Evolutionary conservation across 2,113 vertebrate genomes (phyloP), one percentile per base, ranked within the genome.

Genomic region (Maccullochella peelii): DNA sequence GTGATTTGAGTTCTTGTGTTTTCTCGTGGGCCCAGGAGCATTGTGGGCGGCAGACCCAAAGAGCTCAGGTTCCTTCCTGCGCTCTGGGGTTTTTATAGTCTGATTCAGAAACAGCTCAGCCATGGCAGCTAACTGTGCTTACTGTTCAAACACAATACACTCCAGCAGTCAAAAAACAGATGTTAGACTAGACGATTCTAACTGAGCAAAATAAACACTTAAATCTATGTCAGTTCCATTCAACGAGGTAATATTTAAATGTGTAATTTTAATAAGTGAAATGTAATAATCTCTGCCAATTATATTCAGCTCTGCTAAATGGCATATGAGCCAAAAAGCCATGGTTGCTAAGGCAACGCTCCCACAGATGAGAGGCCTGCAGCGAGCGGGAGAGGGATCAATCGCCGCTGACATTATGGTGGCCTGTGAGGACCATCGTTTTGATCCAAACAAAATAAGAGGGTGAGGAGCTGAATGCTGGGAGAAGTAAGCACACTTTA

Each of bases 371-470:
- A 87, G 68, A 77, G 70, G 85, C 76, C 85, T 65, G 49, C 40
- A 75, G 72, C 73, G 73, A 82, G 85, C 74, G 63, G 85, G 52
- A 38, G 20, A 75, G 82, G 80, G 81, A 93, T 94, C 91, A 89
- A 90, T 94, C 94, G 90, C 52, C 1, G 61, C 73, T 78, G 83
- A 87, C 90, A 86, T 49, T 77, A 90, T 1, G 52, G 86, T 83
- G 90, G 86, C 86, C 90, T 71, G 73, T 38, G 16, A 89, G 86
- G 89, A 82, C 71, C 85, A 73, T 70, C 74, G 44, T 62, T 91
- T 75, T 73, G 67, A 85, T 91, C 93, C 87, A 93, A 93, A 87
- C 80, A 50, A 93, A 94, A 94, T 85, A 93, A 61, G 85, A 80
- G 77, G 44, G 78, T 7, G 33, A 80, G 76, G 79, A 68, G 83